Conservation (phyloP, 2,113 vertebrate species). For the Silurus meridionalis region DNA sequence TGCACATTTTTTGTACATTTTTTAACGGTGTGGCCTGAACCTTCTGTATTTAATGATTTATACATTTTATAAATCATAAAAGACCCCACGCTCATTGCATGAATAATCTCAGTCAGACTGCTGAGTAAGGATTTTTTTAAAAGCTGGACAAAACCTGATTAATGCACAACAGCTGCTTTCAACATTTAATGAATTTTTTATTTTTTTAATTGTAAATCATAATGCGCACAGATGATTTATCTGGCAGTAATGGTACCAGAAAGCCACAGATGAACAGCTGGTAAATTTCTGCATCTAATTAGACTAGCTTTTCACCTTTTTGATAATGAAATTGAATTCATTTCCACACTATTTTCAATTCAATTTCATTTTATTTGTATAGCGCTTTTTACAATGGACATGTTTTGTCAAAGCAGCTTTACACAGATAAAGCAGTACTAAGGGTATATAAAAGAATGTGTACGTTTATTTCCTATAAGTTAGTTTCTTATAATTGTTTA, state of each 20-base stretch:
- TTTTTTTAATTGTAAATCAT: neutral
- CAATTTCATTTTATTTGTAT: neutral
- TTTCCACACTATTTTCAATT: neutral
- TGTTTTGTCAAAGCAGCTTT: too few relatives aligned
- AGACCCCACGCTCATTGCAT: neutral
- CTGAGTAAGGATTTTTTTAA: neutral
- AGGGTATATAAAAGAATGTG: too few relatives aligned
- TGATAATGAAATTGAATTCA: neutral
- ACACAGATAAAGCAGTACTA: too few relatives aligned
- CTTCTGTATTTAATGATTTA: slow-evolving; percentile 8
- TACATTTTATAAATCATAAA: neutral
- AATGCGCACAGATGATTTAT: neutral
- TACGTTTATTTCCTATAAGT: too few relatives aligned
- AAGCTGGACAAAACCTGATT: neutral
- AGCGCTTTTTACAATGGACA: neutral
- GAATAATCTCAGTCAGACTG: neutral
- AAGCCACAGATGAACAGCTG: neutral
- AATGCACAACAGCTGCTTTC: neutral
- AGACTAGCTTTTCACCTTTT: neutral
- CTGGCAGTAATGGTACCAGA: neutral
- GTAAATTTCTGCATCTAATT: neutral
- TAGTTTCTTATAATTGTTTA: too few relatives aligned
- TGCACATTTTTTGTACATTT: neutral
- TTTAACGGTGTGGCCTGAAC: neutral
- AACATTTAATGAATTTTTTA: neutral